Percentiles rank a stretch among this genome's conserved stretches.
These are phyloP conservation scores for Nomada ferruginata DNA, from an alignment of 2,888 invertebrate species.

Conservation along the genomic window DNA sequence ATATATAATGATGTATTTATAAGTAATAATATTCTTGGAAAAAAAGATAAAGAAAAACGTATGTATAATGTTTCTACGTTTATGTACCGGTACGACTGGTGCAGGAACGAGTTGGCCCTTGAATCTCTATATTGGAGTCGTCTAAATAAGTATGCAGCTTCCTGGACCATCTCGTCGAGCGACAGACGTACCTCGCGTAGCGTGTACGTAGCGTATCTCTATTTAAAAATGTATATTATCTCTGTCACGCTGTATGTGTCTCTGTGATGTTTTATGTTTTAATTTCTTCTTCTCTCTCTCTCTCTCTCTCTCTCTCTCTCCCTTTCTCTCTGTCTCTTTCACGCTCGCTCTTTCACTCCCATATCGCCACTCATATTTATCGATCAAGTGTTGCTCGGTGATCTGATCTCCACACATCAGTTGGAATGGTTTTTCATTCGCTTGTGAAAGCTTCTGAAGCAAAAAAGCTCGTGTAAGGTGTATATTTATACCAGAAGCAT, in stretches of 20 bases:
- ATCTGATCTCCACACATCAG: constrained; percentile 57
- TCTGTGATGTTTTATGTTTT: constrained; percentile 67
- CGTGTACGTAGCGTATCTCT: constrained; percentile 72
- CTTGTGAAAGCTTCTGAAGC: constrained; percentile 53
- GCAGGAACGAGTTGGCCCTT: constrained; percentile 75
- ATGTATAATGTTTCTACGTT: constrained; percentile 78
- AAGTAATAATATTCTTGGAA: constrained; percentile 81
- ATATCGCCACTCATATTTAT: constrained; percentile 42
- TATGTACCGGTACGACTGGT: constrained; percentile 73
- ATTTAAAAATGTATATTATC: constrained; percentile 75
- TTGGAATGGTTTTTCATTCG: constrained; percentile 70
- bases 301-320: constrained; percentile 7
- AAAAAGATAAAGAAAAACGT: constrained; percentile 69
- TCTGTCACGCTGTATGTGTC: constrained; percentile 55
- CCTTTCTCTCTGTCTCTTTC: constrained; percentile 24
- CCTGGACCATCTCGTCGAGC: constrained; percentile 72
- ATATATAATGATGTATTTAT: constrained; percentile 79
- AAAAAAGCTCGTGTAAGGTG: constrained; percentile 51
- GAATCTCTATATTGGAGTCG: constrained; percentile 42
- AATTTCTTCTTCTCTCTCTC: constrained; percentile 33
- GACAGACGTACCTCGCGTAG: constrained; percentile 69
- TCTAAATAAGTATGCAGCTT: constrained; percentile 54
- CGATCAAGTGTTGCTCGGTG: constrained; percentile 61
- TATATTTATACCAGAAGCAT: constrained; percentile 51
- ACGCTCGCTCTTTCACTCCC: not conserved